Evolutionary conservation across 2,113 vertebrate species (phyloP), one percentile per base, ranked within the genome.

Genomic region (Trematomus loennbergii): DNA sequence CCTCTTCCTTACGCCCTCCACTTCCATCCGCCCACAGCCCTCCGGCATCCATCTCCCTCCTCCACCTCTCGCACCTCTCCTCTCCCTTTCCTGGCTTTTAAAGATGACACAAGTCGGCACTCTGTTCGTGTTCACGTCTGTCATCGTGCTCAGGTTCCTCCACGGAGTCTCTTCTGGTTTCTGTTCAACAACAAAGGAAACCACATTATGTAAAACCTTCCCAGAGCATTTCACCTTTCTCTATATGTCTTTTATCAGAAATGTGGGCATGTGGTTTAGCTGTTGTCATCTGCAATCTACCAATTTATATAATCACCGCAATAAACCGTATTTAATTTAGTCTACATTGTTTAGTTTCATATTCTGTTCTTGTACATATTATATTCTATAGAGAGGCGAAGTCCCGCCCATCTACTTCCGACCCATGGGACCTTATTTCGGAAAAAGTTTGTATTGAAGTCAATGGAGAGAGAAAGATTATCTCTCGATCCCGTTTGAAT

Each of bases 121-220:
- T 82, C 61, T 67, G 81, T 78, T 67, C 62, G 10, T 13, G 61
- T 60, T 81, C 75, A 11, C 20, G 29, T 85, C 79, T 86, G 66
- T 87, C 82, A 73, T 81, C 68, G 72, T 16, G 45, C 13, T 81
- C 69, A 4, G 49, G 83, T 83, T 64, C 72, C 25, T 81, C 87
- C 84, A 78, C 11, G 2, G 86, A 87, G 82, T 78, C 72, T 63
- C 40, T 57, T 52, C 69, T 75, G 82, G 69, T 75, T 84, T 82
- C 85, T 85, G 83, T 84, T 83, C 83, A 86, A 86, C 33, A 83
- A 69, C 83, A 71, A 20, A 67, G 80, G 85, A 83, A 91, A 60
- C 74, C 78, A 78, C 82, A 63, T 70, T 65, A 66, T 76, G 48
- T 53, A 75, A 82, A 86, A 52, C 45, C 72, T 78, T 63, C 75